Evolutionary conservation across 2,113 vertebrate species (phyloP), one percentile per base, ranked within the genome.

Genomic region (Opisthocomus hoazin): DNA sequence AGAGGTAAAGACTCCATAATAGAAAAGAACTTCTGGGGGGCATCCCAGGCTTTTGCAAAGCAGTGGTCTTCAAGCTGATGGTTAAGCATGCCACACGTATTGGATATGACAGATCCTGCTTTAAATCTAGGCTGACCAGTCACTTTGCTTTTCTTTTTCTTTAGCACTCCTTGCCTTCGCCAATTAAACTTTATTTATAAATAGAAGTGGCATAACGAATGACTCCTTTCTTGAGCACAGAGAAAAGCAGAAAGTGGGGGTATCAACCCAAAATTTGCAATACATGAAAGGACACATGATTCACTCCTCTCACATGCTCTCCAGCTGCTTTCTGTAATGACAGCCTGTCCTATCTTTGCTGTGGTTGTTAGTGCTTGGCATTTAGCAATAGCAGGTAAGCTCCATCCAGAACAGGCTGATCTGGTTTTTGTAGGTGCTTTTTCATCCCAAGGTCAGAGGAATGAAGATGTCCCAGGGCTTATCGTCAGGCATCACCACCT

Each of bases 241-340:
- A 70, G 54, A 51, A 94, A 85, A 79, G 66, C 20, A 90, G 43
- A 83, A 89, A 51, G 60, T 32, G 57, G 69, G 48, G 73, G 14
- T 50, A 87, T 58, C 60, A 75, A 37, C 13, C 61, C 4, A 11
- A n/a, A 89, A 64, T 57, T 89, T 73, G 86, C 85, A 74, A 4
- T 74, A 27, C 34, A 34, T 22, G 34, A 77, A 88, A 90, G 88
- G 73, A 78, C 82, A 74, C 39, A 45, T 78, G 76, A 92, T 78
- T 94, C 94, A 90, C 51, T 74, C 60, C 48, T 93, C 71, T 94
- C 74, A 90, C 76, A 51, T 84, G 89, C 34, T 91, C 46, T 81
- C 41, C 80, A 75, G 68, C 63, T 92, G 58, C 54, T 84, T 66
- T 81, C 46, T 81, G 66, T 41, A 74, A 5, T 3, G 45, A 37